phyloP scores from a whole-genome alignment of 2,113 vertebrate genomes.

The Stegostoma tigrinum region DNA sequence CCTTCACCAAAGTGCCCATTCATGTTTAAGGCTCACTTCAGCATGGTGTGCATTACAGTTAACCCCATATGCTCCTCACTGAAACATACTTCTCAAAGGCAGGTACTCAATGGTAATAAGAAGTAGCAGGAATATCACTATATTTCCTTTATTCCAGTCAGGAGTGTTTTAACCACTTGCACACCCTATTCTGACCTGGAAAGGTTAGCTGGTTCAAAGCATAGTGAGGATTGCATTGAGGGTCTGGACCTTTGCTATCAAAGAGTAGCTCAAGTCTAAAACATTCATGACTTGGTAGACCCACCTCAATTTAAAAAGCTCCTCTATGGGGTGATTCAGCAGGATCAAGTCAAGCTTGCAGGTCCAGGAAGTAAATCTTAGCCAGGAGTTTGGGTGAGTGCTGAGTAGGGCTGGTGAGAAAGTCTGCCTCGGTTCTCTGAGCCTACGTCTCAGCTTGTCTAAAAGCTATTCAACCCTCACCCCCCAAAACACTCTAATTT shows the following conservation, averaged over 20 bases:
- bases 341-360: not conserved
- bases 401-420: not conserved
- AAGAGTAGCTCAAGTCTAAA: not conserved
- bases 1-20: not conserved
- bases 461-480: not conserved
- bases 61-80: not conserved
- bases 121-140: not conserved
- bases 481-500: not conserved
- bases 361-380: not conserved
- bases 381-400: not conserved
- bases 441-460: not conserved
- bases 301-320: not conserved
- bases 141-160: not conserved
- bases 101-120: not conserved
- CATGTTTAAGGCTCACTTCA: not conserved
- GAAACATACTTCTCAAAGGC: not conserved
- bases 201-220: not conserved
- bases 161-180: not conserved
- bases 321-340: not conserved
- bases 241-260: not conserved
- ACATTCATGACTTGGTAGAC: not conserved
- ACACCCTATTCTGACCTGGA: not conserved
- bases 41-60: not conserved
- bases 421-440: not conserved
- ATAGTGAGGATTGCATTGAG: not conserved